phyloP scores from a whole-genome alignment of 2,888 invertebrate genomes.

The Odontocolon sp. region DNA sequence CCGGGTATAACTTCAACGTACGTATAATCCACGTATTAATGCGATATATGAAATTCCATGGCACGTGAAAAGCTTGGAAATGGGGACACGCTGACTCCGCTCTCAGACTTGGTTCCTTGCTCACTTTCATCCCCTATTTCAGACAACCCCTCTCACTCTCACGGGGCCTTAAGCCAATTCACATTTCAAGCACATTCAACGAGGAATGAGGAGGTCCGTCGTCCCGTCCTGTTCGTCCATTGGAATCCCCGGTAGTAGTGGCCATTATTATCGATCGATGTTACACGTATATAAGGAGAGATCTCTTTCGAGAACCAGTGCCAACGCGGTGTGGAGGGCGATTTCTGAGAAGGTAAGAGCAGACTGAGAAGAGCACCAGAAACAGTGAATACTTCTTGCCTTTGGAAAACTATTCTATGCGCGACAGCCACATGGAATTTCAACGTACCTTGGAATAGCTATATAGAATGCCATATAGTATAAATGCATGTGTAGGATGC shows the following conservation, averaged over 20 bases:
- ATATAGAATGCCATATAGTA: neutral
- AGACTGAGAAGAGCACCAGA: neutral
- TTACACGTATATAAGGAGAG: constrained; percentile 46
- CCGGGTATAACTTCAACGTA: constrained; percentile 55
- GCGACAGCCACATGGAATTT: constrained; percentile 2
- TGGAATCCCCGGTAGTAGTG: constrained; percentile 42
- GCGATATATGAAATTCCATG: constrained; percentile 68
- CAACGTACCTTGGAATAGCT: neutral
- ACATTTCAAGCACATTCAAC: constrained; percentile 67
- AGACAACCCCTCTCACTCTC: neutral
- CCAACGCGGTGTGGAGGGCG: neutral
- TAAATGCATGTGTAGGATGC: neutral
- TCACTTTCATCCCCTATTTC: neutral
- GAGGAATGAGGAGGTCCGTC: constrained; percentile 27
- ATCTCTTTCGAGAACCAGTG: neutral
- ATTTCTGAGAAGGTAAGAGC: constrained; percentile 8
- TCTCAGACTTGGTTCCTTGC: neutral
- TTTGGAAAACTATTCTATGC: constrained; percentile 11
- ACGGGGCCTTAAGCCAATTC: constrained; percentile 64
- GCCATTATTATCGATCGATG: constrained; percentile 65
- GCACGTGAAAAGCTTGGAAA: constrained; percentile 67
- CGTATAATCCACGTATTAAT: constrained; percentile 67
- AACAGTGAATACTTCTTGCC: constrained; percentile 12
- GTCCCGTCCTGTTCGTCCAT: constrained; percentile 35
- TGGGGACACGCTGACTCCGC: constrained; percentile 65